Base-by-base conservation (phyloP, 1,140 invertebrate species). In the Caligus rogercresseyi region DNA sequence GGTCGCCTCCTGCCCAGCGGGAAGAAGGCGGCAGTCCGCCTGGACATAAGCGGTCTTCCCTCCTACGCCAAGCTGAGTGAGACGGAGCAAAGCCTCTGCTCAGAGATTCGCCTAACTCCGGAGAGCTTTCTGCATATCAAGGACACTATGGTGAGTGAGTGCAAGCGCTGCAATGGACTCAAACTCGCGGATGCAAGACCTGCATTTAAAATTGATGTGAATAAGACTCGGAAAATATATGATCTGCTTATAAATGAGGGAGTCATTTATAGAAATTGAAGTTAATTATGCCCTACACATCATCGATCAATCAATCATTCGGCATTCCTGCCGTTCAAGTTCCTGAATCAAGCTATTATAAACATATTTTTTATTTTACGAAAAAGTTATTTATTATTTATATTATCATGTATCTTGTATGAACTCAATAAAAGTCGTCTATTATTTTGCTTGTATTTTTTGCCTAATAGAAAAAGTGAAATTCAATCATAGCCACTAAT, bases 181-280 rank as follows among this genome's bases (percentile, higher is more conserved):
- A 78, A 80, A 64, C 74, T 93, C 20, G 79, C 85, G 18, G 84
- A 88, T 70, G 89, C 89, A 0, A 76, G 89, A 53, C 76, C 78
- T 25, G 74, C 91, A 4, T 79, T 92, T 13, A 92, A 90, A 74
- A 92, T 92, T 65, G 89, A 92, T 78, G 89, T 93, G 0, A 93
- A 93, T 73, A 92, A 92, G 74, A 93, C 88, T 1, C 79, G 87
- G 61, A 87, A 87, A 72, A 79, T 92, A 52, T 91, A 86, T 75
- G 87, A 92, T 73, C 85, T 85, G 72, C 75, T 92, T 1, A 69
- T 84, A 3, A 71, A 79, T 58, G 78, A 84, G 69, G 85, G 84
- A 13, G 80, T 82, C 69, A 81, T 89, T 57, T 77, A 74, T 68
- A 79, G 58, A 26, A 64, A 52, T 18, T 24, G 24, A 53, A 56